Evolutionary conservation across 2,888 invertebrate genomes (phyloP).

Genomic region (Sialis lutaria): DNA sequence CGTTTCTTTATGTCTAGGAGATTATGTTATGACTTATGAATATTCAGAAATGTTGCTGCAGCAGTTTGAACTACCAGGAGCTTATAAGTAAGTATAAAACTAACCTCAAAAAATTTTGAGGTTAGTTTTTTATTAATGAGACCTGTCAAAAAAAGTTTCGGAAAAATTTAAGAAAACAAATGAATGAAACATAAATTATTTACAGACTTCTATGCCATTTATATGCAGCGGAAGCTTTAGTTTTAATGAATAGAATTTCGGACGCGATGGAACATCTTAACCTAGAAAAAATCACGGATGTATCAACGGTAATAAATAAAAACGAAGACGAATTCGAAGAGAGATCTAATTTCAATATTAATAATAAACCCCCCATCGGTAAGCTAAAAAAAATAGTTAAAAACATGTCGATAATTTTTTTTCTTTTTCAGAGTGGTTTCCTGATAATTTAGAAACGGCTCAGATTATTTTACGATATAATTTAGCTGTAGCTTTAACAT

Average conservation of each 20-base stretch:
- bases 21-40: conserved; percentile 61
- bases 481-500: conserved; percentile 55
- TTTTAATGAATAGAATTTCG: conserved; percentile 60
- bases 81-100: conserved; percentile 37
- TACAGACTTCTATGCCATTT: conserved; percentile 64
- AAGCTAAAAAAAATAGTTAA: not conserved
- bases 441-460: conserved; percentile 41
- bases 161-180: too few relatives aligned
- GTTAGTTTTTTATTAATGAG: not conserved
- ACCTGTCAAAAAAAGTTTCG: not conserved
- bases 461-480: conserved; percentile 62
- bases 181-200: conserved; percentile 9
- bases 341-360: conserved; percentile 14
- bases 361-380: conserved; percentile 17
- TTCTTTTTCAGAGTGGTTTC: conserved; percentile 36
- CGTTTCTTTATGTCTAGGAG: conserved; percentile 67
- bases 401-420: not conserved
- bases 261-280: conserved; percentile 76
- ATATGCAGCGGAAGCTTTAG: conserved; percentile 77
- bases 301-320: conserved; percentile 26
- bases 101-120: not conserved
- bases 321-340: conserved; percentile 28
- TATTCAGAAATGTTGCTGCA: conserved; percentile 57
- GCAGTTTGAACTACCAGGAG: conserved; percentile 52
- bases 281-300: conserved; percentile 47